phyloP scores from a whole-genome alignment of 2,888 invertebrate genomes.

The Crioceris asparagi region DNA sequence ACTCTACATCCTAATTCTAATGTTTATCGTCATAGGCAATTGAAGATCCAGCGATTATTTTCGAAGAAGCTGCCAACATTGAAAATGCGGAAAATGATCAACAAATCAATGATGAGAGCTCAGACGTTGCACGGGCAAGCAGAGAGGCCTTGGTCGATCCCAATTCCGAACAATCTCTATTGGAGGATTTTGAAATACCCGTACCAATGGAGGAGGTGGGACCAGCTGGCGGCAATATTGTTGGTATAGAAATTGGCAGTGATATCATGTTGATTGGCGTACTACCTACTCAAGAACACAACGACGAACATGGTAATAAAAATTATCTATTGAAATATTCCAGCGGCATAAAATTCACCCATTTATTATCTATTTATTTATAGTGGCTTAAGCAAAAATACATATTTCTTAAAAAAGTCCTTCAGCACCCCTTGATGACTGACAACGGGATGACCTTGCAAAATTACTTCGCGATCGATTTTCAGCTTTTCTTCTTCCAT shows the following conservation, averaged over 20 bases:
- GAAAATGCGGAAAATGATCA: slow-evolving; percentile 7
- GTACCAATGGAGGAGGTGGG: slow-evolving; percentile 10
- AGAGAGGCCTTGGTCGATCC: slow-evolving; percentile 34
- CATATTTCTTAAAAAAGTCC: too few relatives aligned
- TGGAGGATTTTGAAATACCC: slow-evolving; percentile 31
- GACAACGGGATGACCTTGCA: too few relatives aligned
- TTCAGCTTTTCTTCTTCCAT: too few relatives aligned
- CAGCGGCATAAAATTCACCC: too few relatives aligned
- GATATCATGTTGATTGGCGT: background rate
- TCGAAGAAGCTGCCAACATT: background rate
- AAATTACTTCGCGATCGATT: too few relatives aligned
- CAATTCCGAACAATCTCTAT: slow-evolving; percentile 31
- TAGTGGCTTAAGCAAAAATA: too few relatives aligned
- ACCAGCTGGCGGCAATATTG: background rate
- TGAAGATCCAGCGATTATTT: background rate
- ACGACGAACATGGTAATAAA: too few relatives aligned
- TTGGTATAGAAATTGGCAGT: slow-evolving; percentile 4
- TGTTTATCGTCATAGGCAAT: background rate
- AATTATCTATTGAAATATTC: too few relatives aligned
- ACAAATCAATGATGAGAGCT: background rate
- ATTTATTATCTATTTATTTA: too few relatives aligned
- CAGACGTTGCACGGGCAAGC: slow-evolving; percentile 26
- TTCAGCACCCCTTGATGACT: too few relatives aligned
- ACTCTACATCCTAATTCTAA: background rate
- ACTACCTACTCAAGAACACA: background rate